Conservation (phyloP, 2,113 vertebrate species). For the Vimba vimba region DNA sequence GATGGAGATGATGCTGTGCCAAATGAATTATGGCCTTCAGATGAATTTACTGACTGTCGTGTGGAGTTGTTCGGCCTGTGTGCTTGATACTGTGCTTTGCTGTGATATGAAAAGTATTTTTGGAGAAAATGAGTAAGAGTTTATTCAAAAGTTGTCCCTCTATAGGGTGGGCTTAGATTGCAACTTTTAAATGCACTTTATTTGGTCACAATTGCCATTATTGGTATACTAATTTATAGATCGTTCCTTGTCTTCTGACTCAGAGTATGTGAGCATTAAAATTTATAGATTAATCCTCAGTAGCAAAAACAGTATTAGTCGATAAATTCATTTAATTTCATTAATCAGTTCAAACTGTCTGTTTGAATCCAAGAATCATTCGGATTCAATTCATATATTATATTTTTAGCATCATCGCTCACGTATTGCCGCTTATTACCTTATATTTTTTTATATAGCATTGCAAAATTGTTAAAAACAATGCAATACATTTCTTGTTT, state of each 20-base stretch:
- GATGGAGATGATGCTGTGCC: background rate
- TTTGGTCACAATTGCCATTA: background rate
- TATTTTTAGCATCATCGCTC: background rate
- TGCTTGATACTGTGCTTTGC: slow-evolving; percentile 39
- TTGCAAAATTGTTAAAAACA: no score
- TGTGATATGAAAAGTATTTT: slow-evolving; percentile 68
- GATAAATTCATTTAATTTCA: background rate
- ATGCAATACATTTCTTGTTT: no score
- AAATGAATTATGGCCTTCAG: background rate
- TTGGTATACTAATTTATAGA: background rate
- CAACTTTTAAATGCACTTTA: background rate
- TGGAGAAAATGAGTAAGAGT: slow-evolving; percentile 42
- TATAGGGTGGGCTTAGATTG: background rate
- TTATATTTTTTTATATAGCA: no score
- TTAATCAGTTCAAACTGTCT: background rate
- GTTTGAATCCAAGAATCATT: background rate
- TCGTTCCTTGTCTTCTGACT: background rate
- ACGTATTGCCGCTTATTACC: no score
- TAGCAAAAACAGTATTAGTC: background rate
- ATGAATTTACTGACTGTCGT: background rate
- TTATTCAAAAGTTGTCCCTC: background rate
- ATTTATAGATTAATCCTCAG: background rate
- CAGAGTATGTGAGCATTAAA: background rate
- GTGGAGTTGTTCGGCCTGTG: background rate
- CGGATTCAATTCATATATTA: background rate